Percentiles rank a stretch among this genome's conserved stretches.
These are phyloP conservation scores for Isurus oxyrinchus DNA, from an alignment of 2,113 vertebrate species.

Conservation along the genomic window DNA sequence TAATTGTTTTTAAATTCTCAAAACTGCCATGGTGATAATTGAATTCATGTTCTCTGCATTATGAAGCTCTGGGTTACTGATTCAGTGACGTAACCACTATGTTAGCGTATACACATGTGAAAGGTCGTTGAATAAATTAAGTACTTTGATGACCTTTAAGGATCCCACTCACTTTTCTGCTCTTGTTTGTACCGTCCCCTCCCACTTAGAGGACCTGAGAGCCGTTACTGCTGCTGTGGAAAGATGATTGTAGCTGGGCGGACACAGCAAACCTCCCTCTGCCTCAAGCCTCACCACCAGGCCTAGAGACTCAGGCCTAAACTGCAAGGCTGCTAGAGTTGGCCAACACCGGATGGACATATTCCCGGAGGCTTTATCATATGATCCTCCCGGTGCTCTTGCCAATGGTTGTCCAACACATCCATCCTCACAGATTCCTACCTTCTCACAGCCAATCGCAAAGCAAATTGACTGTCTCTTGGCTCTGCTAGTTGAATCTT, in stretches of 20 bases:
- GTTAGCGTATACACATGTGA: not conserved
- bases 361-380: not conserved
- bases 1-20: not conserved
- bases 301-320: not conserved
- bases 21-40: not conserved
- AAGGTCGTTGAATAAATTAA: not conserved
- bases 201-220: too few relatives aligned
- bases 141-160: not conserved
- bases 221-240: not conserved
- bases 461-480: not conserved
- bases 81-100: not conserved
- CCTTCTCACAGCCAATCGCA: not conserved
- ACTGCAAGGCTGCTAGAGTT: not conserved
- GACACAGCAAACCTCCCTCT: not conserved
- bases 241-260: not conserved
- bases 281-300: not conserved
- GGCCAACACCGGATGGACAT: not conserved
- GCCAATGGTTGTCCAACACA: not conserved
- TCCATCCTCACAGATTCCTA: not conserved
- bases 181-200: not conserved
- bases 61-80: not conserved
- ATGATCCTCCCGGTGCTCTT: not conserved
- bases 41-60: not conserved
- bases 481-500: not conserved
- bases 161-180: not conserved